Conservation (phyloP, 2,888 invertebrate genomes). For the Phortica magna region DNA sequence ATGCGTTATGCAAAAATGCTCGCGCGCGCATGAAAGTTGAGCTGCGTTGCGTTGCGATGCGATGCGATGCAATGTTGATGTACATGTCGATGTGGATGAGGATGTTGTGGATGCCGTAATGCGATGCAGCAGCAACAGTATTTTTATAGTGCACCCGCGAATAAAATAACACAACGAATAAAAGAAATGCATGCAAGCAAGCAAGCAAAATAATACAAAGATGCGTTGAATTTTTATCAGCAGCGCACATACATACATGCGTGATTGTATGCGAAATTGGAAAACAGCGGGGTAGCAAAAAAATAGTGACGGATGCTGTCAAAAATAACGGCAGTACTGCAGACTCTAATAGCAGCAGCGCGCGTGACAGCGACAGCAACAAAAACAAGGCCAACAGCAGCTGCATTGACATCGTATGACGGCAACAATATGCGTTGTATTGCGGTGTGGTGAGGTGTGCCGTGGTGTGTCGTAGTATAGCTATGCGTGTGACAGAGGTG, state of each 20-base stretch:
- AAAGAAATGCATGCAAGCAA: background rate
- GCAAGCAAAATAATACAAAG: conserved; percentile 30
- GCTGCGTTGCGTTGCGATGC: background rate
- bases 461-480: background rate
- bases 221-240: conserved; percentile 51
- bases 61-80: background rate
- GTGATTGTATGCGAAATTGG: conserved; percentile 59
- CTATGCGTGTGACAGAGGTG: conserved; percentile 41
- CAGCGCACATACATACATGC: conserved; percentile 18
- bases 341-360: conserved; percentile 38
- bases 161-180: conserved; percentile 54
- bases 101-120: background rate
- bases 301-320: conserved; percentile 69
- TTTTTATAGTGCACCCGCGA: background rate
- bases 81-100: background rate
- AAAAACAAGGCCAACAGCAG: conserved; percentile 11
- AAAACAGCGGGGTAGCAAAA: conserved; percentile 63
- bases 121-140: background rate
- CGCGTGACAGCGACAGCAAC: background rate
- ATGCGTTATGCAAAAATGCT: conserved; percentile 69
- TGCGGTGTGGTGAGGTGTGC: background rate
- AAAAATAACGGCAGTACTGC: conserved; percentile 56
- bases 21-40: conserved; percentile 1
- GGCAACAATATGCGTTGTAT: conserved; percentile 37
- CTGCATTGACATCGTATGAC: conserved; percentile 24